A percentile compares a stretch with the other conserved stretches of the same genome.
Evolutionary conservation across 2,888 invertebrate genomes (phyloP).

Genomic region (Phyto melanocephala): DNA sequence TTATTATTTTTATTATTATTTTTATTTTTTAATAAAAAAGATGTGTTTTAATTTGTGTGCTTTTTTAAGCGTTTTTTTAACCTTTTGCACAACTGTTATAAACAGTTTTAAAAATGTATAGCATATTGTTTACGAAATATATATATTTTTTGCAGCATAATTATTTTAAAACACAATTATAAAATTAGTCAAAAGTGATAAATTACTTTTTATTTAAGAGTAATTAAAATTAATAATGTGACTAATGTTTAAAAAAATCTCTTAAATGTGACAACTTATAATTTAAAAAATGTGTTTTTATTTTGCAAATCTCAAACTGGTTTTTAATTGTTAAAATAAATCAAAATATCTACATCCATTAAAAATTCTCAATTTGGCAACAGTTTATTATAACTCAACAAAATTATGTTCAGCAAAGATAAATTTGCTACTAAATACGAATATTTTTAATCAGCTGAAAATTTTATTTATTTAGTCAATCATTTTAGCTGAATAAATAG

Average conservation of each 20-base stretch:
- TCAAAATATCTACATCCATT: background rate
- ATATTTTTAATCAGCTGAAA: too few species aligned
- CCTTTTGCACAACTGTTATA: constrained; percentile 58
- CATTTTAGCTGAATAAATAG: too few species aligned
- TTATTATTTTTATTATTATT: background rate
- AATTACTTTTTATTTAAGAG: background rate
- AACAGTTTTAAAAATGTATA: constrained; percentile 63
- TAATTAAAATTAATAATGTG: background rate
- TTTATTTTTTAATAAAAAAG: background rate
- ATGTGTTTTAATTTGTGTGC: background rate
- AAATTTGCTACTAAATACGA: too few species aligned
- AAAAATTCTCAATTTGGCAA: background rate
- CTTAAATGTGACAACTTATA: background rate
- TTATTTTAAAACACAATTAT: background rate
- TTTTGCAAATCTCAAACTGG: too few species aligned
- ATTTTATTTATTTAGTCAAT: too few species aligned
- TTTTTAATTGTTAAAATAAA: too few species aligned
- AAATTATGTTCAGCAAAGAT: too few species aligned
- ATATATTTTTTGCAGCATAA: constrained; percentile 58
- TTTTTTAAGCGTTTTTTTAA: constrained; percentile 36
- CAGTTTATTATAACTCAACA: too few species aligned
- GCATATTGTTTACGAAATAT: constrained; percentile 47
- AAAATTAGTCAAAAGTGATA: background rate
- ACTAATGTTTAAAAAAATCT: background rate
- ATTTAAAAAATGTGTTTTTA: too few species aligned